Evolutionary conservation across 2,888 invertebrate genomes (phyloP).

Genomic region (Harpalus rubripes): DNA sequence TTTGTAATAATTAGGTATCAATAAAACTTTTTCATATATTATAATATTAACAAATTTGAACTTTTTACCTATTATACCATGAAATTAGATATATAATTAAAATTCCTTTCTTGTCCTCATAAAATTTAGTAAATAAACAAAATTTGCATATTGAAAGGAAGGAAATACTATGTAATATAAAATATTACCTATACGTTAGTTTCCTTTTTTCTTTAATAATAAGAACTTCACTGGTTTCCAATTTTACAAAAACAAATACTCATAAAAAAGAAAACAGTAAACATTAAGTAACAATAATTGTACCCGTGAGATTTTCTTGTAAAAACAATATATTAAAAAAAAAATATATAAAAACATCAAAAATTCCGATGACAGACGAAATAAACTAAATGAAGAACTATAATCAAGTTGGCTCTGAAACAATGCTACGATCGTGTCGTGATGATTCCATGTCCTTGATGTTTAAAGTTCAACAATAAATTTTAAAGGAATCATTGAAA

Average conservation of each 20-base stretch:
- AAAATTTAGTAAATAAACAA: neutral
- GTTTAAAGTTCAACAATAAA: conserved; percentile 43
- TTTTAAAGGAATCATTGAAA: conserved; percentile 36
- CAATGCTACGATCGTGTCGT: neutral
- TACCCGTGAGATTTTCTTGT: neutral
- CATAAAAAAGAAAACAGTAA: neutral
- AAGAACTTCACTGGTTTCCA: neutral
- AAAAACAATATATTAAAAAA: neutral
- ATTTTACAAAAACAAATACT: neutral
- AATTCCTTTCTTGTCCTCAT: neutral
- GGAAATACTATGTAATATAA: neutral
- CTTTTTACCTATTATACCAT: neutral
- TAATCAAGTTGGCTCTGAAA: neutral
- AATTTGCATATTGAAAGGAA: neutral
- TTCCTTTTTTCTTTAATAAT: neutral
- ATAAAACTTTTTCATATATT: neutral
- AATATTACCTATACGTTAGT: neutral
- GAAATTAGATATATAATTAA: conserved; percentile 1
- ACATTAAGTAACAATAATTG: conserved; percentile 4
- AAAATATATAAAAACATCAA: conserved; percentile 17
- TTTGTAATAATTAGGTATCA: neutral
- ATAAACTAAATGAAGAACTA: neutral
- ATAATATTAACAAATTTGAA: neutral
- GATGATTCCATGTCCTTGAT: conserved; percentile 43
- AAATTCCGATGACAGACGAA: neutral